Evolutionary conservation across 2,888 invertebrate species (phyloP), one percentile per base, ranked within the genome.

Genomic region (Gastracanthus pulcherrimus): DNA sequence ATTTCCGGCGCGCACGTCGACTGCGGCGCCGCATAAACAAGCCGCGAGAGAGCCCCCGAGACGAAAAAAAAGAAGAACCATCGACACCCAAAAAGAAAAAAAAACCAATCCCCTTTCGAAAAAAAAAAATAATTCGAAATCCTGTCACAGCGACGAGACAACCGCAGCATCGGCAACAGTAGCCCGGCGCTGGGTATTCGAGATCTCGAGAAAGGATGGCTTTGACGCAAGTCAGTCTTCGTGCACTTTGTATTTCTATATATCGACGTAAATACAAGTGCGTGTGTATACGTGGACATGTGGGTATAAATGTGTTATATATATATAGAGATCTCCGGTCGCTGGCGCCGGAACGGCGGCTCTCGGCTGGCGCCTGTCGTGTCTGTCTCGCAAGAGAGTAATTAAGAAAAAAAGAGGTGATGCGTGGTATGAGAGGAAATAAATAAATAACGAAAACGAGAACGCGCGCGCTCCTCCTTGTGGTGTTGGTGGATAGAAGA

Each of bases 321-420:
- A 13, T 11, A 55, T 26, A 26, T 0, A 55, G 9, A 26, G 2
- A 9, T 7, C 36, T 4, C 19, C 19, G 41, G 67, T 29, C 19
- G 16, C 38, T 80, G 80, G 79, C 74, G 79, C 75, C 69, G 19
- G 41, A 34, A 19, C 75, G 80, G 75, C 36, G 60, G 58, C 64
- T n/a, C n/a, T n/a, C n/a, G n/a, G 48, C 26, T 26, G 72, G 74
- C 80, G 69, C 74, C 69, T 80, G 51, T 60, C 55, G 62, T 13
- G 72, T n/a, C n/a, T n/a, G n/a, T n/a, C n/a, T n/a, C n/a, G n/a
- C n/a, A n/a, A 23, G 31, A 69, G 16, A 13, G 6, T 31, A 31
- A 48, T 3, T 3, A 48, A 16, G 7, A 19, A 34, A 34, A 51
- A 34, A 67, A 48, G 41, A 11, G 23, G 23, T 29, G 23, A 29